Evolutionary conservation across 1,140 invertebrate species (phyloP).

Genomic region (Lineus longissimus): DNA sequence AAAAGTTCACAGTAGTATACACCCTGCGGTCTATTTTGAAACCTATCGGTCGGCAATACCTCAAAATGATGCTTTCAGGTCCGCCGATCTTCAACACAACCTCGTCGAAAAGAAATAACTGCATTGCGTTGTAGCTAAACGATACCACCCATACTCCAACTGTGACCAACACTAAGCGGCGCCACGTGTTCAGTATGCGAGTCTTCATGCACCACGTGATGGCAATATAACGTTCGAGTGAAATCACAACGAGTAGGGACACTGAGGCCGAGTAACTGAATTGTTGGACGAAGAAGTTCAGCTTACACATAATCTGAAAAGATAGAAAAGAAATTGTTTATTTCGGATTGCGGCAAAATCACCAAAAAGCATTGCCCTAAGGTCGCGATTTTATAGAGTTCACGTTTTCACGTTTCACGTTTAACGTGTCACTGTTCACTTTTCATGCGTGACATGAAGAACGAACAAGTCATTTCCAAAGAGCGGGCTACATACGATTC

Average conservation of each 20-base stretch:
- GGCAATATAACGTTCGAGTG: conserved; percentile 73
- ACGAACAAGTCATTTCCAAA: too few species aligned
- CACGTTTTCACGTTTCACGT: too few species aligned
- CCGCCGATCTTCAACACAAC: conserved; percentile 4
- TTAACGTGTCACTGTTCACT: too few species aligned
- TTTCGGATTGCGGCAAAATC: too few species aligned
- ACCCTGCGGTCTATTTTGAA: background rate
- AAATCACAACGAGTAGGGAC: conserved; percentile 58
- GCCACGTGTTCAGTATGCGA: conserved; percentile 31
- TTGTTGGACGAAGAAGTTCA: conserved; percentile 46
- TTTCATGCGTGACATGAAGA: too few species aligned
- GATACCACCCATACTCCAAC: conserved; percentile 33
- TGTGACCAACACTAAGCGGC: conserved; percentile 21
- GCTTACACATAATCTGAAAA: conserved; percentile 47
- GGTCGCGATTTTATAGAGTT: too few species aligned
- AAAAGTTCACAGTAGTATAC: conserved; percentile 30
- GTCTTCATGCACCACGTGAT: conserved; percentile 68
- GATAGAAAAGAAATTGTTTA: conserved; percentile 8
- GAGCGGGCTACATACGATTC: too few species aligned
- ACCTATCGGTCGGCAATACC: background rate
- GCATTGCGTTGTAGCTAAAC: conserved; percentile 31
- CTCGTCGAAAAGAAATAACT: conserved; percentile 32
- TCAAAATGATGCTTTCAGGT: too few species aligned
- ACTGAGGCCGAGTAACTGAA: conserved; percentile 44
- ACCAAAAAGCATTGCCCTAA: too few species aligned